Evolutionary conservation across 2,888 invertebrate species (phyloP).

Genomic region (Pelosia muscerda): DNA sequence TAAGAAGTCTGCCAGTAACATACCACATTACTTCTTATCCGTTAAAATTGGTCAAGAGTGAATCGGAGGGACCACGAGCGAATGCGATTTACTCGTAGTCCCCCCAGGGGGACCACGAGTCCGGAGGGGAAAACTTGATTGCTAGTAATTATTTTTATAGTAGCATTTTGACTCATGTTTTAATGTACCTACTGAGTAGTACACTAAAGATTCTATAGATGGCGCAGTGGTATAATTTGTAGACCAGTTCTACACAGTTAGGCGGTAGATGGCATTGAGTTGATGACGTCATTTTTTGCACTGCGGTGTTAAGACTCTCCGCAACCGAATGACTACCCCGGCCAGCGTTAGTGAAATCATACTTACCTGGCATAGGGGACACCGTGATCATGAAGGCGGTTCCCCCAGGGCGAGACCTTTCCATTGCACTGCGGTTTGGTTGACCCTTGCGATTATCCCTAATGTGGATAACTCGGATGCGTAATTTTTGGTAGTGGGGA

Average conservation of each 20-base stretch:
- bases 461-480: conserved; percentile 4
- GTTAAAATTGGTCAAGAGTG: no score
- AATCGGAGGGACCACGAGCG: no score
- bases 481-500: conserved; percentile 4
- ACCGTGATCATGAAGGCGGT: conserved; percentile 2
- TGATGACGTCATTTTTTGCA: conserved; percentile 6
- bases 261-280: not conserved
- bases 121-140: no score
- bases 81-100: no score
- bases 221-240: not conserved
- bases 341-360: not conserved
- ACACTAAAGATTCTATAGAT: not conserved
- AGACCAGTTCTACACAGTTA: not conserved
- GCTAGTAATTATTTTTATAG: no score
- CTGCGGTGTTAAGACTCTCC: conserved; percentile 9
- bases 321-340: not conserved
- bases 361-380: conserved; percentile 4
- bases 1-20: no score
- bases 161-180: no score
- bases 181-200: not conserved
- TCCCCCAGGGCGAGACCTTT: conserved; percentile 4
- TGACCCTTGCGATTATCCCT: conserved; percentile 1
- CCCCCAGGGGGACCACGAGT: no score
- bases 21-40: no score
- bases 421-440: conserved; percentile 2